These are phyloP conservation scores for Heteropelma amictum DNA, from an alignment of 2,888 invertebrate genomes.

Conservation along the genomic window DNA sequence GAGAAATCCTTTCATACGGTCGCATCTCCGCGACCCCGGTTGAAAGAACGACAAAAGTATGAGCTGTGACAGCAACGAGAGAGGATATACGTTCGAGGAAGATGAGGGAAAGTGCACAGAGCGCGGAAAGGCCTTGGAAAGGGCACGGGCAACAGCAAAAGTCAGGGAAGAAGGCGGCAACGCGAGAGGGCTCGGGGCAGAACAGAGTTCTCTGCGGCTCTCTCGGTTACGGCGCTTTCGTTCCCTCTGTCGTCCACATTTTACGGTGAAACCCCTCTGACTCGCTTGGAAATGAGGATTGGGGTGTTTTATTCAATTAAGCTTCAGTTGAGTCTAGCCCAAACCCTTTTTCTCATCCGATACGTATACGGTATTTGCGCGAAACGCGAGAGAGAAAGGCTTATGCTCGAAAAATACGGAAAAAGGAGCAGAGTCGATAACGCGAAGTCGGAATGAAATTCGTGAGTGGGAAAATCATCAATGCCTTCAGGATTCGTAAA, in stretches of 20 bases:
- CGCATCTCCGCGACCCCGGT: background rate
- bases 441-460: slow-evolving; percentile 10
- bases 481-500: too few species aligned
- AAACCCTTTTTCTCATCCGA: slow-evolving; percentile 62
- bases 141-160: slow-evolving; percentile 37
- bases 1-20: slow-evolving; percentile 15
- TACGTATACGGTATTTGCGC: background rate
- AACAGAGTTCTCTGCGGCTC: slow-evolving; percentile 36
- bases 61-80: slow-evolving; percentile 41
- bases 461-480: slow-evolving; percentile 27
- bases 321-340: slow-evolving; percentile 63
- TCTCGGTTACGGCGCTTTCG: slow-evolving; percentile 18
- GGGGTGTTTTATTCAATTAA: slow-evolving; percentile 75
- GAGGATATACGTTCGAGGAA: slow-evolving; percentile 13
- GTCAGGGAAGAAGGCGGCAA: slow-evolving; percentile 47
- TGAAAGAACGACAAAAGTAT: slow-evolving; percentile 11
- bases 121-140: slow-evolving; percentile 25
- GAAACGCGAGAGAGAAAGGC: slow-evolving; percentile 39
- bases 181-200: slow-evolving; percentile 29
- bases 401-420: background rate
- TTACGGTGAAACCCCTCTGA: slow-evolving; percentile 55
- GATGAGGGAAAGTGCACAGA: slow-evolving; percentile 53
- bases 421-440: slow-evolving; percentile 10
- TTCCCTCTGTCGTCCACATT: slow-evolving; percentile 51
- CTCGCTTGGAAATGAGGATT: slow-evolving; percentile 65